Evolutionary conservation across 2,797 vertebrate species (phyloP).

Genomic region (Nannoperca obscura): DNA sequence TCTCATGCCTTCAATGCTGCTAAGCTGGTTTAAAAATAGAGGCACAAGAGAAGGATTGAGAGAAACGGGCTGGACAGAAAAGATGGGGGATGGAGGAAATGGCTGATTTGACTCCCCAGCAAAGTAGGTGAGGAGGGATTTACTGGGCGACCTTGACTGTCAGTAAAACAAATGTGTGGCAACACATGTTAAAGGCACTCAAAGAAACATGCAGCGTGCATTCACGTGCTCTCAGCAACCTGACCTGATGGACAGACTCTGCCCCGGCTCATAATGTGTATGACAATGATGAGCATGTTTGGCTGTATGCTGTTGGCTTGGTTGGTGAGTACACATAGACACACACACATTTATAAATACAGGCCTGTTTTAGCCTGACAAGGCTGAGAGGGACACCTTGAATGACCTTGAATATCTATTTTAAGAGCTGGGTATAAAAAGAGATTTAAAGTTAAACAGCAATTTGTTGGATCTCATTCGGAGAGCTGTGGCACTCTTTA

Average conservation of each 20-base stretch:
- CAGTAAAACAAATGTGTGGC: conserved; percentile 45
- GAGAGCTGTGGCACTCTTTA: conserved; percentile 3
- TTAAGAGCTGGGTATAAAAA: conserved; percentile 24
- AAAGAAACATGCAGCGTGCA: conserved; percentile 28
- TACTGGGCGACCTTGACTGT: conserved; percentile 72
- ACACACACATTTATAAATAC: conserved; percentile 31
- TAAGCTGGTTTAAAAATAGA: conserved; percentile 86
- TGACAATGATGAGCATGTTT: conserved; percentile 84
- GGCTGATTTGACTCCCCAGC: conserved; percentile 54
- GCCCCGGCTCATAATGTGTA: conserved; percentile 76
- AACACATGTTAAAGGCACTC: conserved; percentile 18
- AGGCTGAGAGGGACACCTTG: conserved; percentile 23
- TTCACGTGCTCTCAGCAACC: conserved; percentile 28
- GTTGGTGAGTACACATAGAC: conserved; percentile 72
- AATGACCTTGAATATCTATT: conserved; percentile 50
- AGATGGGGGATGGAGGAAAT: conserved; percentile 54
- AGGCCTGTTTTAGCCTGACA: conserved; percentile 44
- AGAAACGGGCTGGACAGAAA: conserved; percentile 66
- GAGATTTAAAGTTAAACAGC: conserved; percentile 27
- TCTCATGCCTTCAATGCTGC: conserved; percentile 62
- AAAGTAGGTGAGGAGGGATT: conserved; percentile 71
- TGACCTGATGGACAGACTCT: conserved; percentile 56
- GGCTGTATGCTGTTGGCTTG: conserved; percentile 79
- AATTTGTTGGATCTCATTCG: conserved; percentile 9
- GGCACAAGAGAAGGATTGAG: conserved; percentile 74